Evolutionary conservation across 2,888 invertebrate genomes (phyloP), one percentile per base, ranked within the genome.

Genomic region (Eupithecia subfuscata): DNA sequence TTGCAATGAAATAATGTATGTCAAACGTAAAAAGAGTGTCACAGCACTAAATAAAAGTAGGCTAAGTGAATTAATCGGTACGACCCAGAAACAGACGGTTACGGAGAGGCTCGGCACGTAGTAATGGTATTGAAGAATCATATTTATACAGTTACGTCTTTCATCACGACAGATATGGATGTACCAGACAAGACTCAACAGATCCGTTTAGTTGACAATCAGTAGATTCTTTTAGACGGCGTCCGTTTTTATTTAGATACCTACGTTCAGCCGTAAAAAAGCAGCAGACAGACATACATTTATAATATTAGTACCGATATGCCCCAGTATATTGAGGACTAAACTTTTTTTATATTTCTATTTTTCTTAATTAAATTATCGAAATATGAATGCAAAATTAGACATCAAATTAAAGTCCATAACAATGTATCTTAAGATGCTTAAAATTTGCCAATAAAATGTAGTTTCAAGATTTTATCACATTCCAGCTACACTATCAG

Each of bases 1-100:
- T 85, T 89, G 87, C 87, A 85, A 86, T 87, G 87, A 88, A 91
- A 90, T 88, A 86, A 90, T 90, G 90, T 89, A 88, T 91, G 90
- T 91, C 91, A 92, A 91, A 91, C 87, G 89, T 89, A 89, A 90
- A 65, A 91, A 90, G 90, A 91, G 89, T 92, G 91, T 91, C 91
- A 92, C 91, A 90, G 91, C 87, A 87, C 88, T 89, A 88, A 89
- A 91, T 89, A 91, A 92, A 94, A 92, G 91, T 93, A 91, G 93
- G 93, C 89, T 93, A 93, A 93, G 91, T 92, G 90, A 91, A 91
- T 92, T 91, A 92, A 90, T 92, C 91, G 89, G 90, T 86, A 87
- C 91, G 93, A 92, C 94, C 94, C 92, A 94, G 93, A 93, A 94
- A 93, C 87, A 86, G 88, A 69, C 71, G 70, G 85, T 75, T 79